Evolutionary conservation across 2,888 invertebrate species (phyloP), one percentile per base, ranked within the genome.

Genomic region (Hyposoter didymator): DNA sequence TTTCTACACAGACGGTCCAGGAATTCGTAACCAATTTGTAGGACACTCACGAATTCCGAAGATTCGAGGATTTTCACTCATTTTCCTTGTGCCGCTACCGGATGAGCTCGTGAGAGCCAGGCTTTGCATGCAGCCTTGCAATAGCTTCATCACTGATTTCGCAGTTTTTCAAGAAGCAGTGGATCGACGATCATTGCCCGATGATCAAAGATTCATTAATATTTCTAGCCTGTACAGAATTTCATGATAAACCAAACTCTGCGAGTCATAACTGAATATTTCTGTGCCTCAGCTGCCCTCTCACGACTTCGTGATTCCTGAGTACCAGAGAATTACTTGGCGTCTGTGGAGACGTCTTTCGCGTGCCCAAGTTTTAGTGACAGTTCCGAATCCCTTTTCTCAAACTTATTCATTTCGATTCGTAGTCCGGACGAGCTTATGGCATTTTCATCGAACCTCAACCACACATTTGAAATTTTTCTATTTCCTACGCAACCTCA

Each of bases 251-350:
- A 12, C 10, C 10, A 55, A 22, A 14, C 28, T 14, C 28, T 55
- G 55, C 1, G 14, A 28, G 3, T 28, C 14, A 14, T 28, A 28
- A 28, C 28, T 5, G 28, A 1, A 14, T 3, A 28, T 59, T 14
- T 28, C 6, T 1, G 28, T 28, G 5, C 28, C 32, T 22, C 59
- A 14, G n/a, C 70, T 14, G 19, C 32, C 32, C 19, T 39, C 5
- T n/a, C 45, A 6, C 14, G 28, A 7, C 49, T 43, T 35, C 39
- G 35, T 28, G 22, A 59, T 59, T 73, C 28, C 10, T 62, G 35
- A 70, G 28, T 66, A n/a, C 55, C 78, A 64, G 22, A 64, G 22
- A 74, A 79, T 78, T 64, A 72, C 55, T 59, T 76, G 22, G 17
- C 8, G 19, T 78, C 69, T 28, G 69, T 32, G 43, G 45, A 72